These are phyloP conservation scores for Coranthus polyacanthus DNA, from an alignment of 2,797 vertebrate species.

Conservation along the genomic window DNA sequence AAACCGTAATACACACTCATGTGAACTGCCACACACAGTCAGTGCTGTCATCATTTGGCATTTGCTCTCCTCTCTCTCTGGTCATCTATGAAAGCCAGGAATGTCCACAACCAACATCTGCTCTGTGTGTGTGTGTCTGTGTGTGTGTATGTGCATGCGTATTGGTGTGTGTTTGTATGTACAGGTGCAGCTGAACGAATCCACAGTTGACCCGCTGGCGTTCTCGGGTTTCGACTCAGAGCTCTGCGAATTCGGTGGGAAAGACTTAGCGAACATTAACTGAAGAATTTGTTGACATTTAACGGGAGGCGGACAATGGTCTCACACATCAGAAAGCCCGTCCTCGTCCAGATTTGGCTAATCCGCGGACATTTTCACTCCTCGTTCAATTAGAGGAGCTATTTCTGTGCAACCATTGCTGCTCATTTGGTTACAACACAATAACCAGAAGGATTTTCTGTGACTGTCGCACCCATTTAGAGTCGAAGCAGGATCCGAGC, in stretches of 20 bases:
- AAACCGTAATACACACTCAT: slow-evolving; percentile 16
- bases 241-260: slow-evolving; percentile 58
- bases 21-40: background rate
- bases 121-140: slow-evolving; percentile 13
- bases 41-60: slow-evolving; percentile 52
- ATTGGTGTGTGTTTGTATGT: slow-evolving; percentile 40
- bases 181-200: slow-evolving; percentile 70
- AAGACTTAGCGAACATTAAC: slow-evolving; percentile 56
- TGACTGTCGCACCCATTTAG: no score
- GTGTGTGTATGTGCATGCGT: slow-evolving; percentile 14
- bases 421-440: slow-evolving; percentile 5
- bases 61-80: slow-evolving; percentile 11
- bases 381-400: slow-evolving; percentile 34
- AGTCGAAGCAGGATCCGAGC: slow-evolving; percentile 21
- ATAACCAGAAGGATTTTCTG: no score
- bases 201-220: slow-evolving; percentile 51
- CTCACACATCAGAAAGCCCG: slow-evolving; percentile 27
- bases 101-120: slow-evolving; percentile 60
- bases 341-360: slow-evolving; percentile 24
- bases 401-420: background rate
- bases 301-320: slow-evolving; percentile 48
- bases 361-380: slow-evolving; percentile 47
- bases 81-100: slow-evolving; percentile 46
- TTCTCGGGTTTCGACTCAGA: slow-evolving; percentile 61
- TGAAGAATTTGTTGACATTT: slow-evolving; percentile 62